Base-by-base conservation (phyloP, 2,113 vertebrate species). In the Vombatus ursinus region DNA sequence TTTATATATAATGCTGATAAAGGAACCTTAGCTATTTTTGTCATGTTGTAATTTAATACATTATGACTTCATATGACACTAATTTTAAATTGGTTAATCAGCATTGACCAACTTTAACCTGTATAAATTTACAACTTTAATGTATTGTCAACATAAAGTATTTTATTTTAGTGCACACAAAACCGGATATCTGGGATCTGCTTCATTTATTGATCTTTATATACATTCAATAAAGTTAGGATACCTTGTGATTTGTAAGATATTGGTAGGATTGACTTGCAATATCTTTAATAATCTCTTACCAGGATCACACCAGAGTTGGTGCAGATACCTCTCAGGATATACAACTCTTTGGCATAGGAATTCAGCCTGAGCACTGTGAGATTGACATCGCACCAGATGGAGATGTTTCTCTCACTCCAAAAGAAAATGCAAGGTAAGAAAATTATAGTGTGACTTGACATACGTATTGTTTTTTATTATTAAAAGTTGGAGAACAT, bases 321-420 rank as follows among this genome's bases (percentile, higher is more conserved):
- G 99, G 99, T 47, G 99, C 99, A 22, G 99, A 99, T 98, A 99
- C 99, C 0, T 99, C 99, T 97, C 99, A 99, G 98, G 99, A 99
- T 98, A 99, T 99, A 98, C 99, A 99, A 98, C 99, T 99, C 93
- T 99, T 99, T 91, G 99, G 99, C 23, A 99, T 99, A 96, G 99
- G 99, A 52, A 99, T 99, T 97, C 99, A 99, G 96, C 98, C 99
- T 8, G 99, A 99, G 96, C 99, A 99, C 98, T 99, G 99, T 92
- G 97, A 99, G 97, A 99, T 99, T 95, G 99, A 99, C 96, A 99
- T 99, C 48, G 98, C 99, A 91, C 93, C 98, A 0, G 99, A 99
- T 52, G 99, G 99, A 93, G 99, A 99, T 51, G 98, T 99, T 98
- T 99, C 99, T 52, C 99, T 99, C 48, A 99, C 98, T 50, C 99